Evolutionary conservation across 2,113 vertebrate species (phyloP).

Genomic region (Ageneiosus marmoratus): DNA sequence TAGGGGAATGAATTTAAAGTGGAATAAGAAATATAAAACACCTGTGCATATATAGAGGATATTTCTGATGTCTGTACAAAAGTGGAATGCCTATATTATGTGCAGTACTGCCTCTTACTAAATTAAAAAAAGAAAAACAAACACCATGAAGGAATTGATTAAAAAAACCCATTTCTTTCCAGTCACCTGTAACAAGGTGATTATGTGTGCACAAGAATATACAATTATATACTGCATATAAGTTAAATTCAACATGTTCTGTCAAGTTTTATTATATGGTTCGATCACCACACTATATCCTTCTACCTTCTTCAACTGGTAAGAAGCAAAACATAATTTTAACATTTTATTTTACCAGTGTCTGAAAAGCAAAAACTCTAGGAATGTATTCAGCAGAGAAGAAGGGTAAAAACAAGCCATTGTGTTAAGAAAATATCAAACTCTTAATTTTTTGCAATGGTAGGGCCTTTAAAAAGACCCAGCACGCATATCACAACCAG

Average conservation of each 20-base stretch:
- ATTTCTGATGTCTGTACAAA: background rate
- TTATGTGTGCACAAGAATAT: background rate
- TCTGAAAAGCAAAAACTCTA: background rate
- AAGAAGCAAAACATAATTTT: background rate
- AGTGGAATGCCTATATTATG: background rate
- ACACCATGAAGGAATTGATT: too few relatives aligned
- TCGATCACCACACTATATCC: background rate
- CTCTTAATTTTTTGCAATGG: too few relatives aligned
- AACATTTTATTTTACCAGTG: background rate
- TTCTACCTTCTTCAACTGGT: background rate
- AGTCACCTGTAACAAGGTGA: background rate
- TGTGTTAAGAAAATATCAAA: too few relatives aligned
- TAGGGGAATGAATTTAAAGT: constrained; percentile 16
- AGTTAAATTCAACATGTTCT: background rate
- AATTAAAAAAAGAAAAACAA: background rate
- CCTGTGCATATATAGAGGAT: constrained; percentile 11
- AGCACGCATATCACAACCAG: too few relatives aligned
- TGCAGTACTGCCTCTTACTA: background rate
- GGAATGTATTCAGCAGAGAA: background rate
- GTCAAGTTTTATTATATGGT: background rate
- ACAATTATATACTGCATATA: background rate
- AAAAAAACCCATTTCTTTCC: background rate
- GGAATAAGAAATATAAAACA: constrained; percentile 11
- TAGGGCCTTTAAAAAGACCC: too few relatives aligned
- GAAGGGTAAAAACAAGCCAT: too few relatives aligned